Evolutionary conservation across 2,797 vertebrate species (phyloP), one percentile per base, ranked within the genome.

Genomic region (Microctenopoma stevenorrisi): DNA sequence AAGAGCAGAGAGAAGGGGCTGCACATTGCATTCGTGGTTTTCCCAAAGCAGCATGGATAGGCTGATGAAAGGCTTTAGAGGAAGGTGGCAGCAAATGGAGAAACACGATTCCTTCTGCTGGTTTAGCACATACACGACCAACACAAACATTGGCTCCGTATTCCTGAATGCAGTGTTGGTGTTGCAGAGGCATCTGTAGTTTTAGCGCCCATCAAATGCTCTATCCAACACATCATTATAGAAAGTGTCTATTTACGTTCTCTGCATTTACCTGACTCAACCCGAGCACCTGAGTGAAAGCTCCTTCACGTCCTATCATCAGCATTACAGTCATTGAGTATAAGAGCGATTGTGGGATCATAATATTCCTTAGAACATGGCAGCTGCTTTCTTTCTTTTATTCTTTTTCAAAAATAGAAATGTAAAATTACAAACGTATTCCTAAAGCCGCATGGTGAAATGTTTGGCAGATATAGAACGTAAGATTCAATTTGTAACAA

Each of bases 231-330:
- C 22, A 22, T 22, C 22, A 22, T 22, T 22, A 22, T 22, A 22
- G 22, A 22, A 22, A 37, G 52, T 18, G 66, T 65, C 51, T 68
- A 76, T 75, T 72, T 67, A 72, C 74, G 51, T 50, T 43, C 35
- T 33, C 13, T 64, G 47, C 43, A 22, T 66, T 75, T 51, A 22
- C 64, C 74, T 68, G 72, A 78, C 0, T 15, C 56, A 62, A 74
- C 57, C 25, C 5, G 10, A 61, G 22, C 22, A 22, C 22, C 22
- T 22, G 22, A 22, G 22, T 22, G 22, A 22, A 22, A 22, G 22
- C 22, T 22, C 22, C 22, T 22, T 22, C 22, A 22, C 22, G 1
- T 22, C 22, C 22, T 22, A 22, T 22, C 22, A 22, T 22, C 22
- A 22, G 22, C 22, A 22, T 22, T 22, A 22, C 22, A 22, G 22